Percentiles rank a stretch among this genome's conserved stretches.
Evolutionary conservation across 2,888 invertebrate genomes (phyloP).

Genomic region (Andricus curvator): DNA sequence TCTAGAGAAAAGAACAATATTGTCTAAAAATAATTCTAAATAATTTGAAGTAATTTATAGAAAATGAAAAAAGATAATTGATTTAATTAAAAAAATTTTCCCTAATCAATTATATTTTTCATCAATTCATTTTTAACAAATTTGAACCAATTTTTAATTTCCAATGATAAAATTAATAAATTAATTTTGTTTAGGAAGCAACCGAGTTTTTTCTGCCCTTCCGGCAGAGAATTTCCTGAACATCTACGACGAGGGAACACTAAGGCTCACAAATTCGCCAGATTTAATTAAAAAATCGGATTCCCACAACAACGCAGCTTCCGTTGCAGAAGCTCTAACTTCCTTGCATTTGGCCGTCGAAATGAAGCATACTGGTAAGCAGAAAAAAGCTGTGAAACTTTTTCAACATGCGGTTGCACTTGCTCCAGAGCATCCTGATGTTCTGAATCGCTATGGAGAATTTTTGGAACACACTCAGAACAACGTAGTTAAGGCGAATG

Average conservation of each 20-base stretch:
- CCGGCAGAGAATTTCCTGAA: conserved; percentile 66
- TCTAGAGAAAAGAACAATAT: no score
- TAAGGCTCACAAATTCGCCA: conserved; percentile 56
- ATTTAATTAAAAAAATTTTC: no score
- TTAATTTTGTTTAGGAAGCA: conserved; percentile 39
- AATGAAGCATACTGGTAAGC: conserved; percentile 90
- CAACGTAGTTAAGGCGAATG: conserved; percentile 94
- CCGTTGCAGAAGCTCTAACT: conserved; percentile 88
- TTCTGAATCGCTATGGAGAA: conserved; percentile 95
- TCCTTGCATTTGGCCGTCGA: conserved; percentile 91
- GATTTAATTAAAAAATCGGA: conserved; percentile 58
- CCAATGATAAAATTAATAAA: not conserved
- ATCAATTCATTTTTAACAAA: not conserved
- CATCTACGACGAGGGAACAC: conserved; percentile 65
- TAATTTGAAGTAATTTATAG: no score
- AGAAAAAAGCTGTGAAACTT: conserved; percentile 90
- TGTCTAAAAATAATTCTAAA: no score
- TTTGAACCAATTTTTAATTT: not conserved
- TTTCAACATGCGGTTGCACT: conserved; percentile 95
- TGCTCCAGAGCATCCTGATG: conserved; percentile 94
- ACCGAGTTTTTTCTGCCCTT: conserved; percentile 65
- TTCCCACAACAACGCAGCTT: conserved; percentile 68
- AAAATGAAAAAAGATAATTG: no score
- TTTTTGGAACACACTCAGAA: conserved; percentile 92
- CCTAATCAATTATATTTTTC: not conserved